Evolutionary conservation across 1,140 invertebrate genomes (phyloP).

Genomic region (Microplitis mediator): DNA sequence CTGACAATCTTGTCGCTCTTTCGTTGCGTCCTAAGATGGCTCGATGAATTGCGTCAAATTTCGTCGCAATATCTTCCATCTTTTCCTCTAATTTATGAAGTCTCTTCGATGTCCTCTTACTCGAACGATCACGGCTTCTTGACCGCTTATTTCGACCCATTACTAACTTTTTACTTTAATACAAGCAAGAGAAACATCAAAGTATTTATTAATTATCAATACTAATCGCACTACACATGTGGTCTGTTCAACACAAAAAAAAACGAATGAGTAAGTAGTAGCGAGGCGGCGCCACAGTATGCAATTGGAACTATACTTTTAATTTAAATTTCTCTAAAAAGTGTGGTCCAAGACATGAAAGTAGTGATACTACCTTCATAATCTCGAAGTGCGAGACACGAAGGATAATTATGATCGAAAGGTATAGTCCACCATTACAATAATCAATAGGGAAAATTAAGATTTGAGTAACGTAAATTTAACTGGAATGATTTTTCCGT

Average conservation of each 20-base stretch:
- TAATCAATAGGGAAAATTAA: no score
- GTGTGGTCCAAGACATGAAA: no score
- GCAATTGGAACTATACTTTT: no score
- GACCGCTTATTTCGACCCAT: not conserved
- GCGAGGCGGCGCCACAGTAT: no score
- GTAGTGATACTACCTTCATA: no score
- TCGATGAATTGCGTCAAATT: no score
- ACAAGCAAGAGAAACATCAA: not conserved
- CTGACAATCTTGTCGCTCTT: not conserved
- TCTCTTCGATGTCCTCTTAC: not conserved
- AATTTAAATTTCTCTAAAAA: no score
- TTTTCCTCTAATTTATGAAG: not conserved
- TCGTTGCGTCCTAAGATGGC: not conserved
- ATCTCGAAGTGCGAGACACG: no score
- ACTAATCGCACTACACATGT: slow-evolving; percentile 2
- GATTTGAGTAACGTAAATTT: no score
- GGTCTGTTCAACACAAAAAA: slow-evolving; percentile 12
- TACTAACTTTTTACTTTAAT: not conserved
- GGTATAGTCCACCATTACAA: no score
- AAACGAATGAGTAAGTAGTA: not conserved
- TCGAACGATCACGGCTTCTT: not conserved
- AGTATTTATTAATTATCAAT: not conserved
- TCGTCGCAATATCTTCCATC: not conserved
- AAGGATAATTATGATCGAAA: no score
- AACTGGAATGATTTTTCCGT: no score